Evolutionary conservation across 1,140 invertebrate species (phyloP).

Genomic region (Drosophila pruinosa): DNA sequence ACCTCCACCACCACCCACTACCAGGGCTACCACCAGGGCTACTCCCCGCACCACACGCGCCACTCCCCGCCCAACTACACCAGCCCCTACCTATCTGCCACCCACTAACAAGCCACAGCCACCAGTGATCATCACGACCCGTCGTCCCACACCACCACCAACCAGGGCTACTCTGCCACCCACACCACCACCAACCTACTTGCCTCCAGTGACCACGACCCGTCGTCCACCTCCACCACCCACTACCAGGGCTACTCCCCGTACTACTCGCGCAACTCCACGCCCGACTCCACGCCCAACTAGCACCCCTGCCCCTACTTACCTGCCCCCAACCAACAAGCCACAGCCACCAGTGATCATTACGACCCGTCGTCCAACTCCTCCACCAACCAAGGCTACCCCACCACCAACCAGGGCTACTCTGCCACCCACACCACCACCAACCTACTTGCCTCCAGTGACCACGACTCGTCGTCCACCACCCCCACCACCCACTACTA

Average conservation of each 20-base stretch:
- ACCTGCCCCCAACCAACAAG: conserved; percentile 50
- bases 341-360: conserved; percentile 45
- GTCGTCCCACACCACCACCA: conserved; percentile 33
- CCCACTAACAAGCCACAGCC: conserved; percentile 5
- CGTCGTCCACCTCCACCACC: conserved; percentile 37
- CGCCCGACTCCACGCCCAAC: conserved; percentile 26
- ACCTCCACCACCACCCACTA: conserved; percentile 52
- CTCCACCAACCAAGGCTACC: conserved; percentile 40
- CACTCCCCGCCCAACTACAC: conserved; percentile 12
- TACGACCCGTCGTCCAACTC: conserved; percentile 21
- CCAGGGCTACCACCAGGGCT: conserved; percentile 19
- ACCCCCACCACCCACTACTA: conserved; percentile 35
- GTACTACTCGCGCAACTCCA: conserved; percentile 12
- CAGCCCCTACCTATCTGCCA: conserved; percentile 18
- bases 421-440: conserved; percentile 26
- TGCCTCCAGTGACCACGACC: conserved; percentile 44
- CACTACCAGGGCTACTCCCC: conserved; percentile 10
- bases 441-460: conserved; percentile 55
- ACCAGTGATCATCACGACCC: conserved; percentile 9
- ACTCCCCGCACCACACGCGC: conserved; percentile 30
- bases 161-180: conserved; percentile 29
- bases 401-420: not conserved
- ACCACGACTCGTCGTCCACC: conserved; percentile 29
- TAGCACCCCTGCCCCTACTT: conserved; percentile 44
- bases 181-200: conserved; percentile 45